These are phyloP conservation scores for Podilymbus podiceps DNA, from an alignment of 2,113 vertebrate species.

Conservation along the genomic window DNA sequence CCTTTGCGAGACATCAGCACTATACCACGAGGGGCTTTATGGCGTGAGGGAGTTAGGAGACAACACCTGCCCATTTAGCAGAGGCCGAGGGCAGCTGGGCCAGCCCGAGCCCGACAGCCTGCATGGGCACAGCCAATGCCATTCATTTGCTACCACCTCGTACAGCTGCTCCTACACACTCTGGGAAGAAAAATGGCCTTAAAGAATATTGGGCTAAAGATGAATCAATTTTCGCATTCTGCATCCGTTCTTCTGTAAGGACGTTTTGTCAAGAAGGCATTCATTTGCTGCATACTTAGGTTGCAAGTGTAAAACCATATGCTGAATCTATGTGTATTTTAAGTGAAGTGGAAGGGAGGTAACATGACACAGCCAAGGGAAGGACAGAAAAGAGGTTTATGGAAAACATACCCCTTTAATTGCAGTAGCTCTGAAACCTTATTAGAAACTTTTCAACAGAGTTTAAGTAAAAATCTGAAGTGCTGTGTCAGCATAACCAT, in stretches of 20 bases:
- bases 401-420: background rate
- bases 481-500: background rate
- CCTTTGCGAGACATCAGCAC: background rate
- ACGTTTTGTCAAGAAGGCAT: background rate
- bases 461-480: background rate
- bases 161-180: rapidly evolving
- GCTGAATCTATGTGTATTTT: background rate
- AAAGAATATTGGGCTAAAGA: background rate
- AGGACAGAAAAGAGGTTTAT: background rate
- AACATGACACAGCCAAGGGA: background rate
- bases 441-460: background rate
- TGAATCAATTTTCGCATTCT: background rate
- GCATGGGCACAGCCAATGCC: rapidly evolving
- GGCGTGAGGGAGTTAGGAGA: background rate
- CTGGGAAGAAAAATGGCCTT: background rate
- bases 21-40: background rate
- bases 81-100: background rate
- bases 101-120: background rate
- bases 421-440: background rate
- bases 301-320: background rate
- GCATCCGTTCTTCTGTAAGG: background rate
- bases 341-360: background rate
- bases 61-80: background rate
- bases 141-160: background rate
- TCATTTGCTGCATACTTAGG: background rate